Evolutionary conservation across 2,113 vertebrate genomes (phyloP), one percentile per base, ranked within the genome.

Genomic region (Malaclemys terrapin): DNA sequence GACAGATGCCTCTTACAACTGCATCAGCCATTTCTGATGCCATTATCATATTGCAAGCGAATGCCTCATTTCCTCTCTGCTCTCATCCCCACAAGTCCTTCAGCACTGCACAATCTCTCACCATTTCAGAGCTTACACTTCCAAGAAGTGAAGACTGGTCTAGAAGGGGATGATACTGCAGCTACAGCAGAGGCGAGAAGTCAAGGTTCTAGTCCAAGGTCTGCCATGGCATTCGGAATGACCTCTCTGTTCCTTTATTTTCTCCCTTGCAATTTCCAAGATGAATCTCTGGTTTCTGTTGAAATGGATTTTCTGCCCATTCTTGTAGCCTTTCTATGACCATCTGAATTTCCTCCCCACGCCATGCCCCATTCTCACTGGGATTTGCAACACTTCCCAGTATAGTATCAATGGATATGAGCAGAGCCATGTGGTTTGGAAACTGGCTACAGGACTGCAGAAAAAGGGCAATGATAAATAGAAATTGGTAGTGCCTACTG

Each of bases 81-180:
- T 52, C 16, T 62, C 3, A 1, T 0, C 0, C 31, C 4, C 8
- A 56, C 1, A 85, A 76, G 72, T 11, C 38, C 47, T 59, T 24
- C 49, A 47, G 1, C 10, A 83, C 75, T 87, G 50, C 90, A 89
- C 54, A 16, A 3, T 25, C 12, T 38, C 35, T 76, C 56, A 59
- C 10, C 22, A 25, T 20, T 59, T 1, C 29, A 56, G 4, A 13
- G 11, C 8, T 10, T 5, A 13, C 1, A 22, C 3, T 10, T 29
- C n/a, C 69, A 62, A 76, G 16, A 91, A 89, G 79, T 0, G 0
- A 90, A 85, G 50, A 31, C 20, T 53, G 12, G 53, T 90, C 81
- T 10, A 82, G 35, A 1, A 72, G 45, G 90, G 88, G 14, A 47
- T 85, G 65, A 31, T 35, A 35, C 80, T 89, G 49, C 4, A 86